A percentile compares a stretch with the other conserved stretches of the same genome.
Conservation (phyloP, 2,113 vertebrate species). For the Electrona antarctica region DNA sequence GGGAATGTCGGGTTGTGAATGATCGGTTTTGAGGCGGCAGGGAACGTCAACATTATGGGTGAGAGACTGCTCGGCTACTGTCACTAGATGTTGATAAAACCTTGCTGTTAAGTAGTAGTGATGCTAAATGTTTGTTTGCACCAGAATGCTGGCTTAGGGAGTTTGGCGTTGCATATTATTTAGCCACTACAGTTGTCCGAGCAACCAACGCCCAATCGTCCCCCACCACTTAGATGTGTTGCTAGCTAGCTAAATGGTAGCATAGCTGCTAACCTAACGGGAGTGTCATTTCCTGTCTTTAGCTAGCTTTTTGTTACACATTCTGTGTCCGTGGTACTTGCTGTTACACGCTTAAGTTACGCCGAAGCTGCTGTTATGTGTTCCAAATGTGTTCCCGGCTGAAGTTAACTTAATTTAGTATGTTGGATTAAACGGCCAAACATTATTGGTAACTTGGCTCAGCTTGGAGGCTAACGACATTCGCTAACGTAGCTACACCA, state of each 20-base stretch:
- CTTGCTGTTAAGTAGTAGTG: not conserved
- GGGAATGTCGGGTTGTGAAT: constrained; percentile 79
- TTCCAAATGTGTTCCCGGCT: not conserved
- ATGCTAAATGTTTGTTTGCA: not conserved
- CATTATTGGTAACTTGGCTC: constrained; percentile 33
- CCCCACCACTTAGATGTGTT: constrained; percentile 58
- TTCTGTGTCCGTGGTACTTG: not conserved
- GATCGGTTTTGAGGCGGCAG: constrained; percentile 75
- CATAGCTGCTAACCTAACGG: constrained; percentile 52
- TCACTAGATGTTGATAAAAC: not conserved
- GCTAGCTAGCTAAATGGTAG: constrained; percentile 49
- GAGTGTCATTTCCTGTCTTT: constrained; percentile 72
- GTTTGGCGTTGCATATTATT: constrained; percentile 18
- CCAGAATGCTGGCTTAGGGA: not conserved
- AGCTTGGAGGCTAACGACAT: not conserved
- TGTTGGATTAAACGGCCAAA: constrained; percentile 31
- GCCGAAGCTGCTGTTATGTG: not conserved
- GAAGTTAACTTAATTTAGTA: constrained; percentile 24
- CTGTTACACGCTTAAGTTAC: not conserved
- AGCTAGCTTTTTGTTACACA: constrained; percentile 13
- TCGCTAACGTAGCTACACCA: not conserved
- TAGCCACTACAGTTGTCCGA: constrained; percentile 65
- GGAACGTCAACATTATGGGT: constrained; percentile 81
- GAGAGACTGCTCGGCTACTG: constrained; percentile 46
- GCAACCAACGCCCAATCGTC: constrained; percentile 78